A percentile compares a stretch with the other conserved stretches of the same genome.
Evolutionary conservation across 1,140 invertebrate genomes (phyloP).

Genomic region (Asbolus verrucosus): DNA sequence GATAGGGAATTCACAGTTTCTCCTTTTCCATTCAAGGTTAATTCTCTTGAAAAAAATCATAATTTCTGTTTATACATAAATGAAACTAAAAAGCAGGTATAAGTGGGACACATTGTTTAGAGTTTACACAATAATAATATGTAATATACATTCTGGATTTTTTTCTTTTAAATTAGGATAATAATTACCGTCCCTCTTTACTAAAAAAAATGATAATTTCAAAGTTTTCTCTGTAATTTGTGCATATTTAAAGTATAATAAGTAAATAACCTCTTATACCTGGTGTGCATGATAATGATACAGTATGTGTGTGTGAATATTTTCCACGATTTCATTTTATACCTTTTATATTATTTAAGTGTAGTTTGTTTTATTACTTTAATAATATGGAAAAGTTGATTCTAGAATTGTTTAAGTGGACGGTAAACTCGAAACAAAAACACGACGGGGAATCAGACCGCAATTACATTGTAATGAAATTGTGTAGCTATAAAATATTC

Average conservation of each 20-base stretch:
- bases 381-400: constrained; percentile 50
- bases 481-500: constrained; percentile 44
- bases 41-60: no score
- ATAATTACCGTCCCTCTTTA: constrained; percentile 12
- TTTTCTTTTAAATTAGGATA: no score
- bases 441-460: constrained; percentile 42
- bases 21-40: no score
- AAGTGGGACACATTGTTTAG: background rate
- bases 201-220: constrained; percentile 23
- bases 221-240: constrained; percentile 48
- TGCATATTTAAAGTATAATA: constrained; percentile 48
- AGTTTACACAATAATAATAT: no score
- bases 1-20: no score
- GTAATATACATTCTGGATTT: no score
- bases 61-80: no score
- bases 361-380: constrained; percentile 49
- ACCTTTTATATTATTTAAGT: constrained; percentile 49
- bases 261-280: constrained; percentile 38
- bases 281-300: constrained; percentile 48
- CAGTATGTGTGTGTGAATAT: constrained; percentile 48
- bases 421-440: constrained; percentile 41
- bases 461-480: constrained; percentile 41
- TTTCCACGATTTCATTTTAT: constrained; percentile 53
- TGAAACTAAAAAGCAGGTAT: no score
- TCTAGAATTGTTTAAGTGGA: constrained; percentile 45